phyloP scores from a whole-genome alignment of 2,797 vertebrate genomes.

The Rallus crepitans region DNA sequence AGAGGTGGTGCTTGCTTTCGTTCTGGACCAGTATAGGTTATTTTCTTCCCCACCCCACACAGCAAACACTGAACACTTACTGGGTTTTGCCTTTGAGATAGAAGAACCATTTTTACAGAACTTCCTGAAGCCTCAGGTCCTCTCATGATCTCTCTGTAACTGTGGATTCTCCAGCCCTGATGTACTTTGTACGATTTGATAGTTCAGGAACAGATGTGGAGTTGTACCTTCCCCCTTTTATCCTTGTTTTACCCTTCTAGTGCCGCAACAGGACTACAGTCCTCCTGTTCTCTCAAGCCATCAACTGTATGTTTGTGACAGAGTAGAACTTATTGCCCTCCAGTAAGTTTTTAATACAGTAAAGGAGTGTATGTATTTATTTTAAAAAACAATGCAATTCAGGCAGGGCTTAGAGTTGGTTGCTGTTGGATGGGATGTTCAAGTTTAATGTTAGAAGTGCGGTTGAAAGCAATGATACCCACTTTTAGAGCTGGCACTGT shows the following conservation, averaged over 20 bases:
- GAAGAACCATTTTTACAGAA: background rate
- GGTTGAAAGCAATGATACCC: background rate
- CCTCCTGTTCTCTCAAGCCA: background rate
- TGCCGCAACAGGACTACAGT: background rate
- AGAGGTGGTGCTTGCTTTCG: background rate
- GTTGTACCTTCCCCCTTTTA: background rate
- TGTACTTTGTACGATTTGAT: background rate
- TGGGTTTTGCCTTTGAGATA: background rate
- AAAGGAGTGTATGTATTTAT: background rate
- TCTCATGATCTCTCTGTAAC: background rate
- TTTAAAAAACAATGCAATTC: background rate
- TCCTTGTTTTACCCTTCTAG: background rate
- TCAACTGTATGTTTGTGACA: background rate
- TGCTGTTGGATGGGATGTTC: background rate
- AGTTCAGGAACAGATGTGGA: background rate
- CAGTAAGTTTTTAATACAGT: background rate
- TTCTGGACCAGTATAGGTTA: background rate
- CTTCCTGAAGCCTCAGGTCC: background rate
- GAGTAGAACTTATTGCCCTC: background rate
- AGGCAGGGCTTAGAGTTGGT: background rate
- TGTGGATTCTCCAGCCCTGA: background rate
- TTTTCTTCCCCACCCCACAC: fast-evolving
- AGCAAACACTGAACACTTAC: background rate
- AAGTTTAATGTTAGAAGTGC: background rate
- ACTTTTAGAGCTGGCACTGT: background rate